Percentiles rank a stretch among this genome's conserved stretches.
These are phyloP conservation scores for Emmelina monodactyla DNA, from an alignment of 2,888 invertebrate species.

Conservation along the genomic window DNA sequence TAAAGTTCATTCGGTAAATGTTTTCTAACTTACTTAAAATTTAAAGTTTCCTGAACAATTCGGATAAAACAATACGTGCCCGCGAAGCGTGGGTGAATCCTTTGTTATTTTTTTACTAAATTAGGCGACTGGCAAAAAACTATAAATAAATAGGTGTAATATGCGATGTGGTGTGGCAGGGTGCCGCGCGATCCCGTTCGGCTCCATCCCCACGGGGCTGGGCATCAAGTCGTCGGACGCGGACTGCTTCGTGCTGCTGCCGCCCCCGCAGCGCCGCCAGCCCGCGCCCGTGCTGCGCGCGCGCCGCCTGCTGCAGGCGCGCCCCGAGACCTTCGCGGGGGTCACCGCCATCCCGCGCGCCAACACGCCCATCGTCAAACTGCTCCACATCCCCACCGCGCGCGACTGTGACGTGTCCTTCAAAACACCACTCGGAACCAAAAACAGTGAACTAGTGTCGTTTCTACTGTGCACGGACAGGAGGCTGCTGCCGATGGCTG, in stretches of 20 bases:
- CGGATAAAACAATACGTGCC: too few relatives aligned
- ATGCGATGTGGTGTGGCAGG: too few relatives aligned
- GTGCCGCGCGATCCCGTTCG: conserved; percentile 66
- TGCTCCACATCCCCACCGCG: conserved; percentile 67
- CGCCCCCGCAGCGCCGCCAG: conserved; percentile 21
- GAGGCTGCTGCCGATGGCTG: conserved; percentile 66
- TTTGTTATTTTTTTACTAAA: too few relatives aligned
- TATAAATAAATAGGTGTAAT: too few relatives aligned
- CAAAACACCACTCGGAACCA: conserved; percentile 73
- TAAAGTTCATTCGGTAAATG: too few relatives aligned
- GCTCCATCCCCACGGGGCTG: conserved; percentile 77
- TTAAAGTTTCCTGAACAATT: too few relatives aligned
- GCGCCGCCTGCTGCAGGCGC: conserved; percentile 37
- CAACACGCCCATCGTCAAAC: conserved; percentile 81
- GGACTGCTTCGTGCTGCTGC: conserved; percentile 71
- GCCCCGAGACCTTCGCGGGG: conserved; percentile 52
- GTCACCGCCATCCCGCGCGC: conserved; percentile 73
- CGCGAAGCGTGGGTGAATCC: too few relatives aligned
- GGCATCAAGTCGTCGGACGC: conserved; percentile 76
- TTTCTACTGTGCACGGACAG: conserved; percentile 66
- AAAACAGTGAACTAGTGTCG: conserved; percentile 72
- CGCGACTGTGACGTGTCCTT: conserved; percentile 77
- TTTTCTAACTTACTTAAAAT: too few relatives aligned
- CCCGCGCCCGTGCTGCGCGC: conserved; percentile 29
- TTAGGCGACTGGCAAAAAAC: too few relatives aligned